Percentiles rank a stretch among this genome's conserved stretches.
These are phyloP conservation scores for Perca schrenkii DNA, from an alignment of 2,113 vertebrate species.

Conservation along the genomic window DNA sequence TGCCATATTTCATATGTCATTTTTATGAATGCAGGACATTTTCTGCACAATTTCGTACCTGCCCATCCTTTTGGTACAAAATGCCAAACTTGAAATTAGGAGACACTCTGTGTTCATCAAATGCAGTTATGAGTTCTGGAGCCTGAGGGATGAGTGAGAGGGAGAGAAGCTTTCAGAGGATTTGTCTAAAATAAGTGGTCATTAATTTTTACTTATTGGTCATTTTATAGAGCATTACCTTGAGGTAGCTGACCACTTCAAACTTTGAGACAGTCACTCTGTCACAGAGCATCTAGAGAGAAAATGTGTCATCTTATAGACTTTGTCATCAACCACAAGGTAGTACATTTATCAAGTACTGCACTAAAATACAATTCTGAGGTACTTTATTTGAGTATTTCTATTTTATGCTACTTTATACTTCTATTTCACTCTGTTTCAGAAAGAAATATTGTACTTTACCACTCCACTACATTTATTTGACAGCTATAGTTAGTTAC, in stretches of 20 bases:
- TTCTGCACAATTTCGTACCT: constrained; percentile 66
- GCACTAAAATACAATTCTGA: not conserved
- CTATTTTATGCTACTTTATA: not conserved
- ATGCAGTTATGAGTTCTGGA: constrained; percentile 83
- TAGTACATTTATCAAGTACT: not conserved
- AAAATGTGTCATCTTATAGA: not conserved
- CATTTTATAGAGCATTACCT: constrained; percentile 79
- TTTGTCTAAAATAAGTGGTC: not conserved
- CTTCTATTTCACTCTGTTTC: not conserved
- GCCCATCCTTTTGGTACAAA: constrained; percentile 83
- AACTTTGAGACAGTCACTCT: constrained; percentile 88
- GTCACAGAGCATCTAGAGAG: constrained; percentile 87
- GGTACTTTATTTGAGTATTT: not conserved
- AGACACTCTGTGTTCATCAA: constrained; percentile 86
- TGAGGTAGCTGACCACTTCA: constrained; percentile 90
- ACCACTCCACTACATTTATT: not conserved
- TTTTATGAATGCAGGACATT: not conserved
- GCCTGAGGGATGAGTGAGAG: constrained; percentile 69
- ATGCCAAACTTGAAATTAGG: constrained; percentile 87
- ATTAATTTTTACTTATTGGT: not conserved
- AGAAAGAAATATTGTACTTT: not conserved
- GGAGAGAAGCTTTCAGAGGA: not conserved
- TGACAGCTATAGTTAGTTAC: not conserved
- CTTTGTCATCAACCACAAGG: too few species aligned
- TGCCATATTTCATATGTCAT: not conserved